These are phyloP conservation scores for Pardalotus punctatus DNA, from an alignment of 2,113 vertebrate genomes.

Conservation along the genomic window DNA sequence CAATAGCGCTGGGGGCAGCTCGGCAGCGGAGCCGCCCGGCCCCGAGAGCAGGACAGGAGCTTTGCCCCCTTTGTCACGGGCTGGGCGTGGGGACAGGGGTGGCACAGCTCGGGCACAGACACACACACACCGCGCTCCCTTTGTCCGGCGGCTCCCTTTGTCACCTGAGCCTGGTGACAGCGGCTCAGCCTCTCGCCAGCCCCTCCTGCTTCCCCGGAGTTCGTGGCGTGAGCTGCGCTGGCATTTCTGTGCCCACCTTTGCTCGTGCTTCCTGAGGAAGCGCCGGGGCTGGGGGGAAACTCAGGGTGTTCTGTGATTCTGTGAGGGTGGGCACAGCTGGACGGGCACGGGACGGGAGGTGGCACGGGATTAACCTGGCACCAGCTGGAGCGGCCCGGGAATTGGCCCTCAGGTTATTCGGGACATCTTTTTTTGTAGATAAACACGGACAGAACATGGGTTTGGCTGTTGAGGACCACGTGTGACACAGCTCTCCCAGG, in stretches of 20 bases:
- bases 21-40: neutral
- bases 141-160: neutral
- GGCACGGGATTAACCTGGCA: fast-evolving
- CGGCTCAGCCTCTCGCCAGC: neutral
- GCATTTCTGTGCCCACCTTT: fast-evolving
- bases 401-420: fast-evolving
- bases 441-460: fast-evolving
- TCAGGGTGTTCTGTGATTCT: fast-evolving
- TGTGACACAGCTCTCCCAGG: neutral
- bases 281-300: too few species aligned
- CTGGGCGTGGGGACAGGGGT: neutral
- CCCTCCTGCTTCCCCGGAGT: neutral
- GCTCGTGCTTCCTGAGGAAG: neutral
- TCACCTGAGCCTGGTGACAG: neutral
- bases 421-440: neutral
- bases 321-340: neutral
- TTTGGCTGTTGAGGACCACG: neutral
- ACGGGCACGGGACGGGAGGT: neutral
- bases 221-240: neutral
- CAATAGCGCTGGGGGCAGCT: slow-evolving; percentile 34
- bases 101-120: neutral
- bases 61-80: fast-evolving
- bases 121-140: neutral
- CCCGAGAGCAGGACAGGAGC: neutral
- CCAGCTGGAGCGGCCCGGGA: neutral